Evolutionary conservation across 2,797 vertebrate species (phyloP).

Genomic region (Neomorphus geoffroyi): DNA sequence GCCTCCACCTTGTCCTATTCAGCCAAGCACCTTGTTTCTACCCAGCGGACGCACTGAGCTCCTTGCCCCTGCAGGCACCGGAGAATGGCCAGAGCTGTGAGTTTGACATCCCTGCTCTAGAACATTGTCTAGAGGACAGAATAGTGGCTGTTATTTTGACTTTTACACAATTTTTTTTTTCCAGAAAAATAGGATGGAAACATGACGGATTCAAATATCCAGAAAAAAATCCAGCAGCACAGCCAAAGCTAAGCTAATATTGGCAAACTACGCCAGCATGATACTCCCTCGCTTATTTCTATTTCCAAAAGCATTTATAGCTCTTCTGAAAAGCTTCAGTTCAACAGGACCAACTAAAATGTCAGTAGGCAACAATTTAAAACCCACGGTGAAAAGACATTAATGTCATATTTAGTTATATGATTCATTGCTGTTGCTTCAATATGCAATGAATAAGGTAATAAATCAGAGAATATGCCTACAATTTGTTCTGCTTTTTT

Average conservation of each 20-base stretch:
- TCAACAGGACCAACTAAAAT: slow-evolving; percentile 22
- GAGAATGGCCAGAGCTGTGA: too few relatives aligned
- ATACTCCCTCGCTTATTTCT: neutral
- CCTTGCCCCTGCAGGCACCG: too few relatives aligned
- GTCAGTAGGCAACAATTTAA: neutral
- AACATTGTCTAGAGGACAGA: fast-evolving
- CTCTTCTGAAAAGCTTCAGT: neutral
- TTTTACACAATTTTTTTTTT: neutral
- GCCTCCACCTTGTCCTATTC: too few relatives aligned
- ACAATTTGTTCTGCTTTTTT: slow-evolving; percentile 21
- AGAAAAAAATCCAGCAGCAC: neutral
- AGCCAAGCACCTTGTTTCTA: too few relatives aligned
- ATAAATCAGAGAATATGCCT: slow-evolving; percentile 26
- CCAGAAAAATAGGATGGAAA: neutral
- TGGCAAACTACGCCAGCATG: neutral
- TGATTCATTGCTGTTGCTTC: slow-evolving; percentile 36
- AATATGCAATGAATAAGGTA: slow-evolving; percentile 11
- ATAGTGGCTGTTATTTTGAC: neutral
- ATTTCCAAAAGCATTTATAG: neutral
- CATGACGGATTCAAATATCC: neutral
- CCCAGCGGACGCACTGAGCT: too few relatives aligned
- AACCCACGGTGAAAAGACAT: slow-evolving; percentile 12
- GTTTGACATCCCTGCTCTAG: neutral
- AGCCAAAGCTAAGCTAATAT: neutral
- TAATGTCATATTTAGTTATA: slow-evolving; percentile 26